Percentiles rank a stretch among this genome's conserved stretches.
Conservation (phyloP, 2,888 invertebrate species). For the Phengaris alcon region DNA sequence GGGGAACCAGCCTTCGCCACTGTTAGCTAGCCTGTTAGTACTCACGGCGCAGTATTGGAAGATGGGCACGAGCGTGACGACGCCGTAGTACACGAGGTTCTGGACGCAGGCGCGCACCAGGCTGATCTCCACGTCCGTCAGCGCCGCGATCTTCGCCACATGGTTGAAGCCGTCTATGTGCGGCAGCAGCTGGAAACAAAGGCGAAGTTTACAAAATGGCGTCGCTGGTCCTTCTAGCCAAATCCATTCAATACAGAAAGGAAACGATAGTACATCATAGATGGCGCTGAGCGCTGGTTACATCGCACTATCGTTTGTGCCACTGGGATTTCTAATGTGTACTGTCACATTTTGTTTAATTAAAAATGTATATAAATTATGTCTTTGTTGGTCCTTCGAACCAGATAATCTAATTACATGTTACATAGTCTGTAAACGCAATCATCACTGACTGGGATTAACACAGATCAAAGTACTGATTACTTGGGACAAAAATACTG, state of each 20-base stretch:
- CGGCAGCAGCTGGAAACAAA: constrained; percentile 81
- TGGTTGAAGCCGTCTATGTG: constrained; percentile 91
- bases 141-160: constrained; percentile 86
- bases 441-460: too few species aligned
- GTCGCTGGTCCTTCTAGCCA: background rate
- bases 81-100: constrained; percentile 87
- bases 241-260: background rate
- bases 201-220: background rate
- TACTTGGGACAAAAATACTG: too few species aligned
- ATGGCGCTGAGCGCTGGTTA: background rate
- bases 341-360: too few species aligned
- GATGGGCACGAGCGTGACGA: constrained; percentile 86
- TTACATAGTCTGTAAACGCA: too few species aligned
- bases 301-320: too few species aligned
- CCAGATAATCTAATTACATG: too few species aligned
- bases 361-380: too few species aligned
- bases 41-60: constrained; percentile 88
- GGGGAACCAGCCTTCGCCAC: too few species aligned
- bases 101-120: constrained; percentile 89
- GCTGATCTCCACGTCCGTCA: constrained; percentile 90
- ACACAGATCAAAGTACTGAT: too few species aligned
- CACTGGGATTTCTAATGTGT: too few species aligned
- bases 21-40: constrained; percentile 30
- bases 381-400: too few species aligned
- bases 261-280: background rate